These are phyloP conservation scores for Catharus bicknelli DNA, from an alignment of 2,113 vertebrate genomes.

Conservation along the genomic window DNA sequence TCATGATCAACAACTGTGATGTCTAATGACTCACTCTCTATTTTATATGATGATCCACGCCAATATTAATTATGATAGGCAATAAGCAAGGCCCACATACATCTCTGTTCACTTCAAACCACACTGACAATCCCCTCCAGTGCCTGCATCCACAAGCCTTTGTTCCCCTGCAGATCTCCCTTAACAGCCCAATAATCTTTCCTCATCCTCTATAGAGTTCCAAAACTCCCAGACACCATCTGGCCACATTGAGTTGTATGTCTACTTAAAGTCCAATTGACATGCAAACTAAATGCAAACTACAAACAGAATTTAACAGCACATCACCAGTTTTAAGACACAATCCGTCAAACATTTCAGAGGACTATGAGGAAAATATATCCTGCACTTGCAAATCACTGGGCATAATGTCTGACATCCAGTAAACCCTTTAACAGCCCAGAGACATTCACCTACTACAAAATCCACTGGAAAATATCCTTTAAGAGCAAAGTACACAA, in stretches of 20 bases:
- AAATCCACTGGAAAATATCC: slow-evolving; percentile 22
- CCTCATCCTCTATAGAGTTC: slow-evolving; percentile 58
- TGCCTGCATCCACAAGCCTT: slow-evolving; percentile 31
- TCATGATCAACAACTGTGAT: neutral
- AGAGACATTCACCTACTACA: neutral
- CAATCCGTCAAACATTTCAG: slow-evolving; percentile 62
- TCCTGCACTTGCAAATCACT: slow-evolving; percentile 39
- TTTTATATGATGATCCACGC: neutral
- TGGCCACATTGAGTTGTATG: slow-evolving; percentile 65
- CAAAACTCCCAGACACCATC: slow-evolving; percentile 71
- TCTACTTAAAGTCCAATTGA: slow-evolving; percentile 70
- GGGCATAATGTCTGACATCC: slow-evolving; percentile 36
- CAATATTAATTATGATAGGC: slow-evolving; percentile 33
- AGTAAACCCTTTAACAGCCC: neutral
- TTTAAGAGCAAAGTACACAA: neutral
- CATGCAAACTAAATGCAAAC: slow-evolving; percentile 74
- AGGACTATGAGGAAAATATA: slow-evolving; percentile 44
- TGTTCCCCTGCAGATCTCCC: slow-evolving; percentile 50
- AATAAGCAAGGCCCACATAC: slow-evolving; percentile 13
- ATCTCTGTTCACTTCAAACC: slow-evolving; percentile 12
- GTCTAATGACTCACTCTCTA: neutral
- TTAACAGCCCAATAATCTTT: slow-evolving; percentile 62
- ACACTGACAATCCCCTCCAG: neutral
- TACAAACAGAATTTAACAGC: slow-evolving; percentile 69
- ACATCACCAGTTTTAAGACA: slow-evolving; percentile 70